Percentiles rank a stretch among this genome's conserved stretches.
These are phyloP conservation scores for Branchipolynoe longqiensis DNA, from an alignment of 2,888 invertebrate genomes.

Conservation along the genomic window DNA sequence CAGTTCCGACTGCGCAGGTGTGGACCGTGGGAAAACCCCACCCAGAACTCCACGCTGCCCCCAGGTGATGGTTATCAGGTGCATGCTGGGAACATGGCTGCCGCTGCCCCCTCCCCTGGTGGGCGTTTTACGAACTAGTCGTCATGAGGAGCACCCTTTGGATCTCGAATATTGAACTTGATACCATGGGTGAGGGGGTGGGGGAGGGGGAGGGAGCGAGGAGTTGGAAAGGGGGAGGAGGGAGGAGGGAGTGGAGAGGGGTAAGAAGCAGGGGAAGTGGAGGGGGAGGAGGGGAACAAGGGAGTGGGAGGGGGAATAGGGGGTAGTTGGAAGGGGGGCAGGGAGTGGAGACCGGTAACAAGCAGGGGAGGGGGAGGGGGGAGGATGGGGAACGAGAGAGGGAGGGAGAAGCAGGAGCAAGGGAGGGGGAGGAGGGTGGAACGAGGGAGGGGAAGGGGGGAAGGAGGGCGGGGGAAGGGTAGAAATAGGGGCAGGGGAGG, in stretches of 20 bases:
- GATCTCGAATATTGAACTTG: neutral
- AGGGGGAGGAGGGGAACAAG: neutral
- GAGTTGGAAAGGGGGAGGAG: neutral
- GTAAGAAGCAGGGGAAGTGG: neutral
- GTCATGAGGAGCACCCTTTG: no score
- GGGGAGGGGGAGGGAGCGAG: neutral
- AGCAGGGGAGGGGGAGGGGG: neutral
- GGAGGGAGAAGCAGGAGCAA: neutral
- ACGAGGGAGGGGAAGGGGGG: neutral
- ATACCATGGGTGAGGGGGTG: neutral
- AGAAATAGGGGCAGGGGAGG: neutral
- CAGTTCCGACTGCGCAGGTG: slow-evolving; percentile 8
- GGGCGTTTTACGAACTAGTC: no score
- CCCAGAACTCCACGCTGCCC: neutral
- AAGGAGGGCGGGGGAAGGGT: neutral
- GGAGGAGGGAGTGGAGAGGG: neutral
- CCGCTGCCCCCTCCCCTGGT: no score
- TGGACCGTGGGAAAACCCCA: slow-evolving; percentile 30
- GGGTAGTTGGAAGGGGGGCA: neutral
- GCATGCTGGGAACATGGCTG: slow-evolving; percentile 19
- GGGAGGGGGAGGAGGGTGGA: neutral
- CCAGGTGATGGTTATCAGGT: slow-evolving; percentile 15
- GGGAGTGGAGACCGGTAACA: neutral
- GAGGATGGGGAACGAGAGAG: neutral
- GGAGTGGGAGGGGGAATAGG: neutral